Evolutionary conservation across 2,888 invertebrate species (phyloP), one percentile per base, ranked within the genome.

Genomic region (Glaucopsyche alexis): DNA sequence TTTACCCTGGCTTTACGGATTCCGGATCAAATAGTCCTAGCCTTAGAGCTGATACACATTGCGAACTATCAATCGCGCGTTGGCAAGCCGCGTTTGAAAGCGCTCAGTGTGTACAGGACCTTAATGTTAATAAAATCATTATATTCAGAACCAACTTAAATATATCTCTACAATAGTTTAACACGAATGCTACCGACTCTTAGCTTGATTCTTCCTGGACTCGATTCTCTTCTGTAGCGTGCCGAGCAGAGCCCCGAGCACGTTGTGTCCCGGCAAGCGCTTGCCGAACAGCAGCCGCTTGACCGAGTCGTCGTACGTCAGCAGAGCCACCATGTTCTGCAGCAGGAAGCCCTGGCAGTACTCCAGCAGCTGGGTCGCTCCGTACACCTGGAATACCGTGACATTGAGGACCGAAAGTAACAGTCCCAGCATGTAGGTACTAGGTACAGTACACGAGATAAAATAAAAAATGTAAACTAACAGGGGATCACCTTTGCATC

Each of bases 301-400:
- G 0, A 98, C 97, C 0, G 97, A 97, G 84, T 98, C 98, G 81
- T 98, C 98, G 82, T 97, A 98, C 0, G 97, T 98, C 70, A 98
- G 93, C 42, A 98, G 91, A n/a, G 97, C 97, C n/a, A 98, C 97
- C 97, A 98, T 97, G 83, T 98, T 98, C 89, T 98, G 98, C 67
- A 98, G 94, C 42, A 98, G 92, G 85, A 97, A 98, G 72, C 97
- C 97, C 90, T 98, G 98, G 83, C 98, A 98, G 87, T 97, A 98
- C 87, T 98, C 97, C 82, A 98, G 89, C 55, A 98, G 93, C 85
- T 97, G 97, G 50, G 95, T 94, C 45, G 98, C 98, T 81, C 96
- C 97, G 84, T 98, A 98, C 19, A 98, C 97, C 96, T 97, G 82
- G 16, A 84, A 83, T 42, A 42, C 7, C 8, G 42, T 7, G 42